A percentile compares a stretch with the other conserved stretches of the same genome.
Evolutionary conservation across 2,797 vertebrate species (phyloP).

Genomic region (Amphiprion clarkii): DNA sequence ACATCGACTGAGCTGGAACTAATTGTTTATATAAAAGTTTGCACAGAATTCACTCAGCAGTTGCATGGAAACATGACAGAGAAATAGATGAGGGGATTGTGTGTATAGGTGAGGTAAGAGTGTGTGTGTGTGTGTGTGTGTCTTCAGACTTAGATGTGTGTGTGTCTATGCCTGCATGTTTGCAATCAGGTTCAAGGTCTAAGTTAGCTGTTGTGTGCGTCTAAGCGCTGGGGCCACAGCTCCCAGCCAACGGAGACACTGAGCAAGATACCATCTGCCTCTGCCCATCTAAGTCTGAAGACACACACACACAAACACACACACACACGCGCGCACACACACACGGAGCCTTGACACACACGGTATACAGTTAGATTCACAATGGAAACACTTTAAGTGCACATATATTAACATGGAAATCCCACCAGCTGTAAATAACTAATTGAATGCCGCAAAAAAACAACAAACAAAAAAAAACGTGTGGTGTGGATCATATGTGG

Average conservation of each 20-base stretch:
- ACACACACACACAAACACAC: conserved; percentile 27
- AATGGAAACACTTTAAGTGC: conserved; percentile 40
- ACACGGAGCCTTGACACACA: conserved; percentile 16
- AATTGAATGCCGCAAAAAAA: conserved; percentile 16
- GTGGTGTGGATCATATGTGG: conserved; percentile 38
- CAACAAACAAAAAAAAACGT: too few relatives aligned
- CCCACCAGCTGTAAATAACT: conserved; percentile 39
- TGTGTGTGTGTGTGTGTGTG: conserved; percentile 18
- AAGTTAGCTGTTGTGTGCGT: conserved; percentile 36
- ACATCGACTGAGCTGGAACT: conserved; percentile 5
- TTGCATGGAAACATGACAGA: conserved; percentile 22
- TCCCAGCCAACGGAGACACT: conserved; percentile 61
- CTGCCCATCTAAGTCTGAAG: conserved; percentile 69
- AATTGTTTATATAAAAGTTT: conserved; percentile 19
- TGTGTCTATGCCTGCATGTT: conserved; percentile 11
- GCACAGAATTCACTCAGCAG: conserved; percentile 31
- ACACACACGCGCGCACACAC: not conserved
- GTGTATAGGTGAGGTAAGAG: conserved; percentile 32
- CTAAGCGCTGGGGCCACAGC: conserved; percentile 43
- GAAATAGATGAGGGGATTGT: conserved; percentile 34
- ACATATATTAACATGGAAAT: conserved; percentile 37
- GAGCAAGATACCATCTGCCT: conserved; percentile 80
- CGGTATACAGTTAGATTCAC: conserved; percentile 25
- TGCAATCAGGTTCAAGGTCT: conserved; percentile 58
- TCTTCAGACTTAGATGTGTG: not conserved